Base-by-base conservation (phyloP, 2,888 invertebrate genomes). In the Tipula vernalis region DNA sequence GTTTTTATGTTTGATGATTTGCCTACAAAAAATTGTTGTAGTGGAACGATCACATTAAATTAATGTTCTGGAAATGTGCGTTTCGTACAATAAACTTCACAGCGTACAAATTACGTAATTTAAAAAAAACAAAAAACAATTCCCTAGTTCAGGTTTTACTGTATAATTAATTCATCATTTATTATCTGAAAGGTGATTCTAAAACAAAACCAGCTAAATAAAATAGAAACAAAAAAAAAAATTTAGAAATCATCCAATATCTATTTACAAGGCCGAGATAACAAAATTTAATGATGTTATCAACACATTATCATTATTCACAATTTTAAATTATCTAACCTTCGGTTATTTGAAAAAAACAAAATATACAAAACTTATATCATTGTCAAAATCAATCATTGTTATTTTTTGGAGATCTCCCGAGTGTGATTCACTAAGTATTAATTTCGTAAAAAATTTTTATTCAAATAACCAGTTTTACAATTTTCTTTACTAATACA, bases 61-160 rank as follows among this genome's bases (percentile, higher is more conserved):
- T 71, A 71, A 71, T 71, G 71, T 71, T 71, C 71, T 71, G 71
- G 71, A 71, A 71, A 71, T 71, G 71, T 71, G 71, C 71, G 71
- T 71, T 71, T 71, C 39, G 39, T 28, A 28, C 71, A 71, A 71
- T n/a, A 51, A 28, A 3, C 51, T n/a, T 51, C n/a, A n/a, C 51
- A 51, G 28, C 28, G 71, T 28, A 71, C 28, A 71, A 71, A 71
- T 71, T 71, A 71, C 28, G 28, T 71, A 71, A 71, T 28, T 28
- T 28, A 28, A 28, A 51, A 28, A 15, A 15, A 15, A 28, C 2
- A 71, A 28, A 28, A 71, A 28, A 71, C 28, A 71, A 71, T 28
- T 28, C 10, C 3, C 28, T 28, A 71, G n/a, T 28, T 71, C 28
- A 5, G 28, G 71, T 71, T 28, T 10, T 71, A 71, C 51, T 57